Evolutionary conservation across 2,888 invertebrate species (phyloP), one percentile per base, ranked within the genome.

Genomic region (Epinotia nisella): DNA sequence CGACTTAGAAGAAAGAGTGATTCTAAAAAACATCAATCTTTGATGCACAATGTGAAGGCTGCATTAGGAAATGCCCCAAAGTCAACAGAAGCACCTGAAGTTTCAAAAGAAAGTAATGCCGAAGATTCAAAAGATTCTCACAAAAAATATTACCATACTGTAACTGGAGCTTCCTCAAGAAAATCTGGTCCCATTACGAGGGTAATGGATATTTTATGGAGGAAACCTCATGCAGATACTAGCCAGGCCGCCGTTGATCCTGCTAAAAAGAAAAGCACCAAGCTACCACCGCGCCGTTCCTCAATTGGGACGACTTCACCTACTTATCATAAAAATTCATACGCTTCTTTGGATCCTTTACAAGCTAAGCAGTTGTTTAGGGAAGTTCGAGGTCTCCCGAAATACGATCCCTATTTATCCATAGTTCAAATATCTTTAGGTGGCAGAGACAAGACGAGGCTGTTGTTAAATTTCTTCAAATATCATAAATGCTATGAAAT

Each of bases 401-500:
- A 90, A 82, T 92, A 91, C 78, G 93, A 93, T 77, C 93, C 93
- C 56, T 93, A 93, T 83, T 87, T 93, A 83, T 93, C 93, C 39
- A 93, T 93, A 79, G 93, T 93, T 75, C 93, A 93, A 86, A 93
- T 93, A 83, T 93, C 93, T 58, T 83, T 93, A 77, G 93, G 93
- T 59, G 93, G 93, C 67, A 85, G 93, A 80, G 93, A 93, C 80
- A 93, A 93, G 84, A 92, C 93, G 24, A 86, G 91, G 77, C 85
- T 93, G 35, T 82, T 93, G 76, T 84, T 93, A 76, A 94, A 93
- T 77, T 94, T 94, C 82, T 94, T 94, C 78, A 93, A 90, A 79
- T 94, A 92, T 81, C 93, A 93, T 78, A 93, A 93, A 83, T 93
- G 93, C 81, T 90, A 93, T 76, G 93, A 93, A 86, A 93, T 93